Base-by-base conservation (phyloP, 1,140 invertebrate genomes). In the Euwallacea similis region DNA sequence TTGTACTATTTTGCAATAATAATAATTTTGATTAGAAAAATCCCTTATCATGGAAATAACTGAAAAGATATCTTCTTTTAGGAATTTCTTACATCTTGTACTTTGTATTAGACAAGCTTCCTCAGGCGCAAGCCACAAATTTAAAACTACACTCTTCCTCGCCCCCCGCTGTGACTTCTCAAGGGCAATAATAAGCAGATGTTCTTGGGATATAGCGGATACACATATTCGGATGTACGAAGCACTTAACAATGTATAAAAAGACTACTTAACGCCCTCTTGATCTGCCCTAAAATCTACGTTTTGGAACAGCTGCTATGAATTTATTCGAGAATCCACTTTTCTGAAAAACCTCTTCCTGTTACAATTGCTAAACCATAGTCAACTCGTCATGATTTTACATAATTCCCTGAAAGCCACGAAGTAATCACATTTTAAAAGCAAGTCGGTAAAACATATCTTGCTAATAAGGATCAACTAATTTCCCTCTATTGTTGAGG, bases 321-420 rank as follows among this genome's bases (percentile, higher is more conserved):
- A 42, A 66, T 64, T 46, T 46, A 50, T n/a, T 55, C 41, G 62
- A 58, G 53, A 69, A 54, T 66, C 46, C 66, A 73, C 66, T 66
- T 73, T 73, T 59, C 68, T 73, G 66, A 73, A 73, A 68, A 64
- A 73, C 66, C 66, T 70, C 72, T 73, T 73, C 72, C 72, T 69
- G 66, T 73, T 16, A 33, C 10, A 56, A n/a, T 43, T 66, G 9
- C 41, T 10, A 41, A 54, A 9, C 10, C 64, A 66, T 53, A 43
- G 64, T 55, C 41, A 43, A 58, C 64, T 66, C 64, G 64, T 66
- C 15, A 33, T 41, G 53, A 21, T 53, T 62, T 15, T 56, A 50
- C 13, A 3, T 50, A 11, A 50, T 10, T 50, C 13, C 46, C 13
- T 7, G 46, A 50, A 50, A 33, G 21, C 21, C 21, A 33, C 46